phyloP scores from a whole-genome alignment of 2,797 vertebrate species.

The Heterohyrax brucei region DNA sequence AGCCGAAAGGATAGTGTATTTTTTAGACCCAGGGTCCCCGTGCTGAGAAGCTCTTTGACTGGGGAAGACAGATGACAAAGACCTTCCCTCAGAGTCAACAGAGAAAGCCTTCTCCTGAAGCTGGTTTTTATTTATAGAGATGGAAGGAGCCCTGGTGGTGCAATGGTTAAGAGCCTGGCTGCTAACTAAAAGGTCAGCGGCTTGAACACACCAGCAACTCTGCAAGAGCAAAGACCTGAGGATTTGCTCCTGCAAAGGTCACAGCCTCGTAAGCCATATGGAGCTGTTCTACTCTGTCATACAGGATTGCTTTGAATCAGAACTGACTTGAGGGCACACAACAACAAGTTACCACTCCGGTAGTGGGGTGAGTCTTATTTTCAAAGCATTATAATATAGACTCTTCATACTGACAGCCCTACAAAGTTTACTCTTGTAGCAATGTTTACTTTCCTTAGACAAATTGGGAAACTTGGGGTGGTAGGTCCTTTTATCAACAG shows the following conservation, averaged over 20 bases:
- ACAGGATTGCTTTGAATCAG: neutral
- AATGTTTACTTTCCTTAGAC: conserved; percentile 4
- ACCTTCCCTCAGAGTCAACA: too few relatives aligned
- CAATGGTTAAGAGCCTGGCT: too few relatives aligned
- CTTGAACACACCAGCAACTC: too few relatives aligned
- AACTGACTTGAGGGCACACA: too few relatives aligned
- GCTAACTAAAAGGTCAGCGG: too few relatives aligned
- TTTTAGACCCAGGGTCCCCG: too few relatives aligned
- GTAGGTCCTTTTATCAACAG: neutral
- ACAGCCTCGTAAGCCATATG: neutral
- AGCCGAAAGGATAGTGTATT: too few relatives aligned
- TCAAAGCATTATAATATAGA: neutral
- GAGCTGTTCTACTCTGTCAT: neutral
- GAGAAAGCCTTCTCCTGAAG: too few relatives aligned
- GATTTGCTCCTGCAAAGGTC: neutral
- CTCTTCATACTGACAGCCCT: neutral
- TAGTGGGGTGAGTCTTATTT: neutral
- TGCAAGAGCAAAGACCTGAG: too few relatives aligned
- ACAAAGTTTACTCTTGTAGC: neutral
- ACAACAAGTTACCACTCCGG: neutral
- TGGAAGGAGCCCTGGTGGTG: neutral
- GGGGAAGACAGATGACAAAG: too few relatives aligned
- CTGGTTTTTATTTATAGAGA: neutral
- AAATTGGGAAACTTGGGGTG: neutral
- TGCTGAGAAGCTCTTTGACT: too few relatives aligned